These are phyloP conservation scores for Lophura swinhoii DNA, from an alignment of 2,797 vertebrate genomes.

Conservation along the genomic window DNA sequence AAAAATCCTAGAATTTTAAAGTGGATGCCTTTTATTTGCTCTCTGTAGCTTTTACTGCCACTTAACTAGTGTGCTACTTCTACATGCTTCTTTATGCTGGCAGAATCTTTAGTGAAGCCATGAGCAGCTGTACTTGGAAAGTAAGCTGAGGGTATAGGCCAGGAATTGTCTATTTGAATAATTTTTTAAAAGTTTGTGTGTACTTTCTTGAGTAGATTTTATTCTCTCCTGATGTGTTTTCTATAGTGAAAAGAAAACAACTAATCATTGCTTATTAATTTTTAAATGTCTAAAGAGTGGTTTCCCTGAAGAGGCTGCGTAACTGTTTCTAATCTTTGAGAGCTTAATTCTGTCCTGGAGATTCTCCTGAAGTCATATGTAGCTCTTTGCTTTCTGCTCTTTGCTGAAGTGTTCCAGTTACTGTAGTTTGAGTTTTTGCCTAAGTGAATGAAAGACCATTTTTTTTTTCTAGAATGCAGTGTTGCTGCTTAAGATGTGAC, in stretches of 20 bases:
- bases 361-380: neutral
- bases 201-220: neutral
- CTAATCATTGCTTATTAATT: neutral
- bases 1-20: neutral
- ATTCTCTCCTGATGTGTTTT: neutral
- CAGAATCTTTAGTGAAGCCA: neutral
- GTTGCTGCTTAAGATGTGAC: neutral
- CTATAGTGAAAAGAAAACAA: neutral
- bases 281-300: neutral
- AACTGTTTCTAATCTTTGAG: neutral
- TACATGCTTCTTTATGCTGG: neutral
- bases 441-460: neutral
- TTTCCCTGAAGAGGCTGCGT: neutral
- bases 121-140: neutral
- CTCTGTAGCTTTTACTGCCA: neutral
- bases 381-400: neutral
- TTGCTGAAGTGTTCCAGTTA: neutral
- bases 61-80: neutral
- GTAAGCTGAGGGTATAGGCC: neutral
- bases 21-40: neutral
- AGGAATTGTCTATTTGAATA: constrained; percentile 13
- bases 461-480: neutral
- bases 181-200: neutral
- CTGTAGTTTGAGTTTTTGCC: neutral
- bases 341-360: neutral